Conservation (phyloP, 2,797 vertebrate genomes). For the Falco concolor region DNA sequence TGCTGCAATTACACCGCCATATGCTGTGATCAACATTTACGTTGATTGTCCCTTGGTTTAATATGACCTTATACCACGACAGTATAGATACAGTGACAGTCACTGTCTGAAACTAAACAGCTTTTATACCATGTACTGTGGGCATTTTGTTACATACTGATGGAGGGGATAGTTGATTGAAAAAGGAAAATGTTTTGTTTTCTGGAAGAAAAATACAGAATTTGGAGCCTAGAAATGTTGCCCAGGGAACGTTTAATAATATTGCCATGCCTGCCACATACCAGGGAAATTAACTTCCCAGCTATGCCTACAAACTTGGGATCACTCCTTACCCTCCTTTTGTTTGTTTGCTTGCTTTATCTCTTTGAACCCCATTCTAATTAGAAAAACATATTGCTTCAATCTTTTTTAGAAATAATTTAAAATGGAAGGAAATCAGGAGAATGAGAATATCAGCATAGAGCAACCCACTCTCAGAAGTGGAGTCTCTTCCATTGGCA, state of each 20-base stretch:
- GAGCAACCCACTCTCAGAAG: slow-evolving; percentile 13
- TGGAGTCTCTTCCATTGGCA: not conserved
- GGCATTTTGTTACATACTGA: not conserved
- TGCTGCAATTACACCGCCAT: not conserved
- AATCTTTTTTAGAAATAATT: not conserved
- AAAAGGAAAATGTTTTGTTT: not conserved
- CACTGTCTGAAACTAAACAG: not conserved
- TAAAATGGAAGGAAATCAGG: not conserved
- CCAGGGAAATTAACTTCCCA: not conserved
- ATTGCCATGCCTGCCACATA: slow-evolving; percentile 3
- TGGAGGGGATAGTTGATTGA: not conserved
- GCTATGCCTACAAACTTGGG: not conserved
- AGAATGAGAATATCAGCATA: not conserved
- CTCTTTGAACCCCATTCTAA: not conserved
- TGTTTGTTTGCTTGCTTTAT: not conserved
- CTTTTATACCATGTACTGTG: not conserved
- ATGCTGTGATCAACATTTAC: not conserved
- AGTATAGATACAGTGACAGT: not conserved
- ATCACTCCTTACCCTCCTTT: not conserved
- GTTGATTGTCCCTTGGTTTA: not conserved
- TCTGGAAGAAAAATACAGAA: slow-evolving; percentile 12
- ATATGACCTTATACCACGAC: not conserved
- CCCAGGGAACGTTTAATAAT: slow-evolving; percentile 32
- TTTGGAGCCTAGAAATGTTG: slow-evolving; percentile 25
- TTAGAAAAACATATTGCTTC: not conserved